Conservation (phyloP, 2,113 vertebrate species). For the Steatornis caripensis region DNA sequence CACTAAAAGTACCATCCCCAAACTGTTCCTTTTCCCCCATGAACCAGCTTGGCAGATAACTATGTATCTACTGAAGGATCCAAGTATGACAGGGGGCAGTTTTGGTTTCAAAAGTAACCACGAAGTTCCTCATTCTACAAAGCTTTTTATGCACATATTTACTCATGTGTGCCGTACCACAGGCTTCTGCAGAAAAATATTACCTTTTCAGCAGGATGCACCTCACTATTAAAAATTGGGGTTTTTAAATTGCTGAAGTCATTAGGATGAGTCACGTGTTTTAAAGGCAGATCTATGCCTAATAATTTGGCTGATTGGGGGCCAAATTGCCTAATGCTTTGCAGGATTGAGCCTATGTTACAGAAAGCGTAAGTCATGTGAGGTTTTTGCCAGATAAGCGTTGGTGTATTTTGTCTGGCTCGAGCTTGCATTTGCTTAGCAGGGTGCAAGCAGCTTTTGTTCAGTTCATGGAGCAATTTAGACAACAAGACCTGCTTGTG, state of each 20-base stretch:
- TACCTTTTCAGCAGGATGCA: not conserved
- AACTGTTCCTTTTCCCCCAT: not conserved
- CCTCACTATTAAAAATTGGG: not conserved
- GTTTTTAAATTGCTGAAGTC: not conserved
- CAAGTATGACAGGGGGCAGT: not conserved
- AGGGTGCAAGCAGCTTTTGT: not conserved
- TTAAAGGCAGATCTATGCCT: not conserved
- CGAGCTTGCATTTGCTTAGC: not conserved
- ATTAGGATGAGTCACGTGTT: not conserved
- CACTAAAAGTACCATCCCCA: not conserved
- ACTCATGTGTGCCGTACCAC: not conserved
- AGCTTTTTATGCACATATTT: not conserved
- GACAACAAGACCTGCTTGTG: not conserved
- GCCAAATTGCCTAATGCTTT: not conserved
- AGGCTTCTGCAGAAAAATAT: not conserved
- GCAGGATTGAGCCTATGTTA: not conserved
- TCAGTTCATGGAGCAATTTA: not conserved
- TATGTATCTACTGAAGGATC: rapidly evolving
- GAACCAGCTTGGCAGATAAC: not conserved
- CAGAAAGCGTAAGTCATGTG: not conserved
- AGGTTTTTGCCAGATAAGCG: not conserved
- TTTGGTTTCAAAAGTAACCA: not conserved
- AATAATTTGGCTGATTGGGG: not conserved
- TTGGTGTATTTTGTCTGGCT: not conserved
- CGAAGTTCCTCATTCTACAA: not conserved